Evolutionary conservation across 2,797 vertebrate species (phyloP).

Genomic region (Pipistrellus pygmaeus): DNA sequence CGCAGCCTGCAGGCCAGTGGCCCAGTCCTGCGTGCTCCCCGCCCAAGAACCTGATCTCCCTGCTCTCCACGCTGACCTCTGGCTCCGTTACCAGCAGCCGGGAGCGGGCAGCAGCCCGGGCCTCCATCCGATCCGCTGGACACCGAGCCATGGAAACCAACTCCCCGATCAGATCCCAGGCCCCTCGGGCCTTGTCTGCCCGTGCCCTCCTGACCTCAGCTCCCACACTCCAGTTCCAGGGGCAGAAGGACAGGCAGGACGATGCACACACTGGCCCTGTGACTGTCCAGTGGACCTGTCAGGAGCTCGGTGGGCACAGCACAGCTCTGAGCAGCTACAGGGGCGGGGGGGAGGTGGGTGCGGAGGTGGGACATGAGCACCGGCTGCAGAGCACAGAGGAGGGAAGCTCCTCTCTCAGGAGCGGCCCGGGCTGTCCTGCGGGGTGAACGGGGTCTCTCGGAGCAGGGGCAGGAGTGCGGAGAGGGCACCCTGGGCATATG

Average conservation of each 20-base stretch:
- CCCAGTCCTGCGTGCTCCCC: neutral
- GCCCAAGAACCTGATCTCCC: constrained; percentile 68
- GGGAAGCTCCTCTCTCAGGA: neutral
- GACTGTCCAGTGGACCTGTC: neutral
- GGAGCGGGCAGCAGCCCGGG: neutral
- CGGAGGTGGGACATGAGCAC: neutral
- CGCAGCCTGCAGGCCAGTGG: neutral
- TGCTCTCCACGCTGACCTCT: constrained; percentile 69
- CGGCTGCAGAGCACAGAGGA: neutral
- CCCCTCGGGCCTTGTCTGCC: constrained; percentile 54
- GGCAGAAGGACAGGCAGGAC: constrained; percentile 22
- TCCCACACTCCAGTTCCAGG: constrained; percentile 50
- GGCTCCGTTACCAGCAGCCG: constrained; percentile 36
- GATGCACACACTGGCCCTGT: neutral
- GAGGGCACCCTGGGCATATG: neutral
- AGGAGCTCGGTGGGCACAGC: neutral
- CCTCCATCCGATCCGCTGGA: constrained; percentile 51
- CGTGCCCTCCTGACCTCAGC: constrained; percentile 60
- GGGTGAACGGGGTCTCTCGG: neutral
- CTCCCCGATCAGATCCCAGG: constrained; percentile 71
- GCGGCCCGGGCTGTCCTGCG: neutral
- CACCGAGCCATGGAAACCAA: constrained; percentile 55
- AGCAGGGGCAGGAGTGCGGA: neutral
- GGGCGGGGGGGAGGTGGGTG: neutral
- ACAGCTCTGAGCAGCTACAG: neutral